phyloP scores from a whole-genome alignment of 2,888 invertebrate genomes.

The Rhabditoides inermis region DNA sequence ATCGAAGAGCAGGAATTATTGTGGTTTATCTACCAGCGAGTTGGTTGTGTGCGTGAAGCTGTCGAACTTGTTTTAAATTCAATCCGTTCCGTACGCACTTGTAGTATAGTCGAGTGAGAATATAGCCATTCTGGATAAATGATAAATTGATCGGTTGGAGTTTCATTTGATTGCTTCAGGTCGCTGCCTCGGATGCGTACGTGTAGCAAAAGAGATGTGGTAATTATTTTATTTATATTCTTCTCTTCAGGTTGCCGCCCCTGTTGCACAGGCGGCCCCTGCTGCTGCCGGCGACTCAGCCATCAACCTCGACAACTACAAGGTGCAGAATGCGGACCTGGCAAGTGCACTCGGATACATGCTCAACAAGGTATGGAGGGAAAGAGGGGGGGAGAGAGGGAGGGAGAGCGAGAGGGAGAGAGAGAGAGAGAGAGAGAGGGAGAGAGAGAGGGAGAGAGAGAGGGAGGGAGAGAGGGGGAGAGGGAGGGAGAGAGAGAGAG shows the following conservation, averaged over 20 bases:
- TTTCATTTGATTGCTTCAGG: background rate
- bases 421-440: too few relatives aligned
- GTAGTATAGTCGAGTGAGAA: too few relatives aligned
- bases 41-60: background rate
- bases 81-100: background rate
- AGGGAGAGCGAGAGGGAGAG: too few relatives aligned
- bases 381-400: too few relatives aligned
- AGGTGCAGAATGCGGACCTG: slow-evolving; percentile 74
- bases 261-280: slow-evolving; percentile 9
- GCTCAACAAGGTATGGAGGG: slow-evolving; percentile 57
- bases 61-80: background rate
- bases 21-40: background rate
- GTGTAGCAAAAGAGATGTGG: background rate
- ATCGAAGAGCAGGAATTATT: background rate
- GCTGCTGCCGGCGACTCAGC: slow-evolving; percentile 5
- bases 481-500: too few relatives aligned
- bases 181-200: background rate
- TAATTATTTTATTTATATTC: too few relatives aligned
- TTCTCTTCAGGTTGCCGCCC: slow-evolving; percentile 7
- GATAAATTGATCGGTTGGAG: too few relatives aligned
- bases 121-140: too few relatives aligned
- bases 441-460: too few relatives aligned
- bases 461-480: too few relatives aligned
- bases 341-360: slow-evolving; percentile 77
- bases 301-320: slow-evolving; percentile 26